phyloP scores from a whole-genome alignment of 1,140 invertebrate genomes.

The Diplogasteroides magnus region DNA sequence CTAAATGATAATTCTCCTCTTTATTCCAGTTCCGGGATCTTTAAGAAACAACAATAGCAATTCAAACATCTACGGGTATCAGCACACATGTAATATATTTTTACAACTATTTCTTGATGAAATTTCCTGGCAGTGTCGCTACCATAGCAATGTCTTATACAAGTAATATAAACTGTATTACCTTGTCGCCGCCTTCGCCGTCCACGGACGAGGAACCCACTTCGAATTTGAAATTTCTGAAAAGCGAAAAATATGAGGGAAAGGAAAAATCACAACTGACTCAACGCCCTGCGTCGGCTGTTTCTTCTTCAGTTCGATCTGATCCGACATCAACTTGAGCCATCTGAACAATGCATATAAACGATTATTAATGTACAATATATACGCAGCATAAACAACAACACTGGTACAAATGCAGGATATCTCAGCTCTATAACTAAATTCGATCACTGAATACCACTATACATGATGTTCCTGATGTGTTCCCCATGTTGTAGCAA shows the following conservation, averaged over 20 bases:
- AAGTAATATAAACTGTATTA: constrained; percentile 27
- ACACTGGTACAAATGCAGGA: not conserved
- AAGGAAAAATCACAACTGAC: constrained; percentile 2
- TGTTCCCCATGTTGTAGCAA: too few species aligned
- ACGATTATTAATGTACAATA: constrained; percentile 1
- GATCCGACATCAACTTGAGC: constrained; percentile 38
- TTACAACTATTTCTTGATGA: too few species aligned
- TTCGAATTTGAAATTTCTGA: not conserved
- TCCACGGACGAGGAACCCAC: not conserved
- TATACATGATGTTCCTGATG: too few species aligned
- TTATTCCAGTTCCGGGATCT: too few species aligned
- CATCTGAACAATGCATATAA: constrained; percentile 22
- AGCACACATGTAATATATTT: too few species aligned
- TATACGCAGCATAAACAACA: not conserved
- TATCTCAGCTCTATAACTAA: too few species aligned
- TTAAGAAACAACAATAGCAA: too few species aligned
- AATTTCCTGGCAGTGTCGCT: too few species aligned
- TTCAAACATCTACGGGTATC: too few species aligned
- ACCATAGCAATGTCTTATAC: too few species aligned
- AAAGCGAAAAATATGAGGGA: constrained; percentile 4
- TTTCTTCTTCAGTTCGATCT: constrained; percentile 31
- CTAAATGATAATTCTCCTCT: constrained; percentile 25
- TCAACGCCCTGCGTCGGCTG: constrained; percentile 11
- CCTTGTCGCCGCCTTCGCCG: not conserved
- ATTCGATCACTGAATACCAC: too few species aligned